Base-by-base conservation (phyloP, 2,113 vertebrate genomes). In the Eretmodus cyanostictus region DNA sequence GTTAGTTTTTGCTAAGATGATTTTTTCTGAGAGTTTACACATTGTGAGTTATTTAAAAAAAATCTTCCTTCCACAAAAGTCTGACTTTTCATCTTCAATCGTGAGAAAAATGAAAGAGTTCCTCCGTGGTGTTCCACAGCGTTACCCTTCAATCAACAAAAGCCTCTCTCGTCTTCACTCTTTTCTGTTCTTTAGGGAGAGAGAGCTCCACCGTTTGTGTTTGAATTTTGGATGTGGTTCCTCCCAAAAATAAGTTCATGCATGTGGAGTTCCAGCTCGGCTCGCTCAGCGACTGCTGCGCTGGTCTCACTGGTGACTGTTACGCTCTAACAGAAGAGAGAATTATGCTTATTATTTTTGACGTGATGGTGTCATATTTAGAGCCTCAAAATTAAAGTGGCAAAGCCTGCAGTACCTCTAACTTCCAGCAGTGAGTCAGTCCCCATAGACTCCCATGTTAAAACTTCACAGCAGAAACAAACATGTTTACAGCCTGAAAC, bases 381-480 rank as follows among this genome's bases (percentile, higher is more conserved):
- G 42, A 49, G 40, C 40, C 68, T 76, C 14, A 19, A 1, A 73
- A 73, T 45, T 47, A 16, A 45, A 73, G 38, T 0, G 40, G 13
- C 40, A 27, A 27, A 0, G 14, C 8, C 40, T 47, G 14, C 40
- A 73, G 68, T 73, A 0, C 9, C 4, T 8, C 14, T 76, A 3
- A 5, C 2, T 4, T 29, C 71, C 71, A 76, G 24, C 24, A 31
- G 24, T 3, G 71, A 76, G 68, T 29, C 68, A 47, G 40, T 0
- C 40, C 40, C 16, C 61, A 66, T 38, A 38, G 17, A 66, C 10
- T n/a, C 1, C 0, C 7, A 13, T 0, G 19, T 68, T 38, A 0
- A 68, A 71, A 71, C 38, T 73, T 73, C 13, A 45, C 5, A 73
- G 68, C 14, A 27, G 40, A 45, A 73, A 73, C 6, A 59, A 59